A percentile compares a stretch with the other conserved stretches of the same genome.
Conservation (phyloP, 2,888 invertebrate species). For the Abscondita cerata region DNA sequence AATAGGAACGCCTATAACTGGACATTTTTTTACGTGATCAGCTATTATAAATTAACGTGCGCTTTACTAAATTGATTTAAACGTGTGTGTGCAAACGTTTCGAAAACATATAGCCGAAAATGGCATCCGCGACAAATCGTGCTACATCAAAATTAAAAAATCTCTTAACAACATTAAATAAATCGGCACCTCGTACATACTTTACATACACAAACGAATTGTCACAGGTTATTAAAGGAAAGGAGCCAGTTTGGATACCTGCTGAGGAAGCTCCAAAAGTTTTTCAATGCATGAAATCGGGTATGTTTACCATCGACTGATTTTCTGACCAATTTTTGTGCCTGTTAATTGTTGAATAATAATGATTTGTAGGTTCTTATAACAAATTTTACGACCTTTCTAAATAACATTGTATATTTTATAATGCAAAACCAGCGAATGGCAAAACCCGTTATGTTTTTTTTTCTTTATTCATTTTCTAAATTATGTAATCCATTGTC, state of each 20-base stretch:
- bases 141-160: conserved; percentile 46
- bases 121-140: conserved; percentile 50
- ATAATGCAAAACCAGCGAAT: no score
- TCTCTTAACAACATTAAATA: conserved; percentile 45
- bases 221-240: conserved; percentile 77
- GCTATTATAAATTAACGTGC: no score
- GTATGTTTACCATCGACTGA: conserved; percentile 58
- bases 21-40: no score
- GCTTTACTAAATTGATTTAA: no score
- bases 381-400: no score
- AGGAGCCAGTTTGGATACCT: conserved; percentile 73
- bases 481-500: no score
- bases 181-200: conserved; percentile 63
- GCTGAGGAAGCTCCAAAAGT: conserved; percentile 85
- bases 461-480: no score
- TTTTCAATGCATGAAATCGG: conserved; percentile 80
- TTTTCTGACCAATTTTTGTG: neutral
- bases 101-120: conserved; percentile 28
- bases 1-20: no score
- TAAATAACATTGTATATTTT: no score
- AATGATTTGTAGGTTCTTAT: neutral
- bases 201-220: conserved; percentile 83
- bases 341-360: neutral
- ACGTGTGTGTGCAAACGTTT: no score
- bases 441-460: no score